Base-by-base conservation (phyloP, 2,888 invertebrate species). In the Pecten maximus region DNA sequence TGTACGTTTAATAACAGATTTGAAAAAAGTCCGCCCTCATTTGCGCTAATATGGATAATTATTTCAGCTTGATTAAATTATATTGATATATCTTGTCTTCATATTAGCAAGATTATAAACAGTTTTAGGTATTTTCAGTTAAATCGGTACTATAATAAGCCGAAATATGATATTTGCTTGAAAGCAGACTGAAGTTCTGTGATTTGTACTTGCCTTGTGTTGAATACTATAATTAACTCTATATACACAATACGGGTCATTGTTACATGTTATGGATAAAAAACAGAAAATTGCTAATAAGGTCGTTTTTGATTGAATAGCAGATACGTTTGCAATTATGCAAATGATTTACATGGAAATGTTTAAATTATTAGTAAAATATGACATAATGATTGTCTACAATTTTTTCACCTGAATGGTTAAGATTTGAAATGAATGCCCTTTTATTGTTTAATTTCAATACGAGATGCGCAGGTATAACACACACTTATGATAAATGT, bases 81-180 rank as follows among this genome's bases (percentile, higher is more conserved):
- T 35, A 74, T 74, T 74, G 74, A 74, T 74, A 74, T 74, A 35
- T 74, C 74, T 74, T 35, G 74, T 74, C 74, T 28, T 74, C 74
- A 0, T 35, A 74, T 74, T 28, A 74, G 74, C 35, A 2, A 28
- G 16, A 35, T 12, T 10, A 74, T 23, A 74, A 74, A 35, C 35
- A 74, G 12, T 23, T 74, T 74, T 74, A 54, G 23, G 2, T 8
- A 54, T 54, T 54, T 23, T 54, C 23, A 54, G 28, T 74, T 6
- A 74, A 28, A 74, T 23, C 35, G 28, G 35, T 35, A 28, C 28
- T 10, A 28, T 8, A 35, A 35, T 74, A 35, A 6, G 74, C 23
- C 28, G 35, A 28, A 74, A 35, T 74, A 74, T 28, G 35, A 28
- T 74, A 4, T 35, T 35, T 28, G 35, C 8, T 35, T 74, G 16